Percentiles rank a stretch among this genome's conserved stretches.
Conservation (phyloP, 2,888 invertebrate genomes). For the Habroteleia sp. region DNA sequence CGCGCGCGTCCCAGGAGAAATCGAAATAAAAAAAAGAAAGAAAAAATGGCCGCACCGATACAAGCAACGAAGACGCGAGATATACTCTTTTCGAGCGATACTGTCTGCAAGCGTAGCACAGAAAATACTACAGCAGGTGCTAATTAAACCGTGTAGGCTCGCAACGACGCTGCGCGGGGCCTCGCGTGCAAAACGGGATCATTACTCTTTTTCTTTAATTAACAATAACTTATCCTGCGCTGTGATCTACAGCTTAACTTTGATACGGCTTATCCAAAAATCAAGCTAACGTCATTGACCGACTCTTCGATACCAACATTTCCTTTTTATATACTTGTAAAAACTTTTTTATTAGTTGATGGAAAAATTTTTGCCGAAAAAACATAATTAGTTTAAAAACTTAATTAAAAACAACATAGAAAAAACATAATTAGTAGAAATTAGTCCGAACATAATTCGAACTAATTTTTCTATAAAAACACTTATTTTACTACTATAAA, state of each 20-base stretch:
- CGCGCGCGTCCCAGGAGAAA: conserved; percentile 40
- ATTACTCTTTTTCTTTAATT: conserved; percentile 73
- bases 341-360: too few species aligned
- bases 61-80: conserved; percentile 54
- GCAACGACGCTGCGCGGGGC: conserved; percentile 50
- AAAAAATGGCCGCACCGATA: conserved; percentile 47
- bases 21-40: conserved; percentile 36
- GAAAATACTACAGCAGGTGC: conserved; percentile 66
- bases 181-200: conserved; percentile 69
- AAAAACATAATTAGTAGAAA: too few species aligned
- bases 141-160: conserved; percentile 66
- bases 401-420: too few species aligned
- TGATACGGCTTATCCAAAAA: conserved; percentile 56
- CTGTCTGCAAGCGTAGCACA: conserved; percentile 57
- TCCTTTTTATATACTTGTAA: conserved; percentile 27
- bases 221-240: conserved; percentile 72
- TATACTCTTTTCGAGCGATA: conserved; percentile 63
- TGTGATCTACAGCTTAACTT: conserved; percentile 48
- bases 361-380: too few species aligned
- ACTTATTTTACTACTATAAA: too few species aligned
- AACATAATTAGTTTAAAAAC: too few species aligned
- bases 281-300: conserved; percentile 43
- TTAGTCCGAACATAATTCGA: too few species aligned
- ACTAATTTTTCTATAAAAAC: too few species aligned
- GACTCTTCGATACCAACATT: conserved; percentile 35